Conservation (phyloP, 1,140 invertebrate species). For the Spodoptera litura region DNA sequence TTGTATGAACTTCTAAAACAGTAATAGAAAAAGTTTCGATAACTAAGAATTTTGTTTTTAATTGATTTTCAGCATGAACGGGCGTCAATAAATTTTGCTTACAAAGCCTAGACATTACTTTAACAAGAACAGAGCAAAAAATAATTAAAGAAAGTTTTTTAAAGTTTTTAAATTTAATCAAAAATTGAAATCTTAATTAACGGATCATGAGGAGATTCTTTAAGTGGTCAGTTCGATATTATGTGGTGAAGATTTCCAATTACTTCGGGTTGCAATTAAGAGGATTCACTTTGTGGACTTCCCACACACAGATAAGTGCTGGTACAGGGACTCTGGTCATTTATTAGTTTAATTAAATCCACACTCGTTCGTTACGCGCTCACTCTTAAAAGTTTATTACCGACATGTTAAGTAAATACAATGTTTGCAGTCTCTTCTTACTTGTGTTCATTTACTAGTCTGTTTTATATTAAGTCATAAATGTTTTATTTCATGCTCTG, state of each 20-base stretch:
- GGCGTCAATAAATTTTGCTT: conserved; percentile 2
- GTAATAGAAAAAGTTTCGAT: not conserved
- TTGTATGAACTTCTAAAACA: no score
- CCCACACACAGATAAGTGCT: conserved; percentile 51
- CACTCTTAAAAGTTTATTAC: conserved; percentile 18
- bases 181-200: conserved; percentile 57
- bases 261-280: conserved; percentile 58
- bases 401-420: not conserved
- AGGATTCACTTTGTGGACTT: conserved; percentile 55
- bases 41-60: conserved; percentile 1
- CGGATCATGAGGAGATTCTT: conserved; percentile 52
- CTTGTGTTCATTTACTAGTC: no score
- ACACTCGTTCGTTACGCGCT: conserved; percentile 25
- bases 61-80: conserved; percentile 10
- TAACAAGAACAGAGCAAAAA: conserved; percentile 29
- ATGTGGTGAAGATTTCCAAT: conserved; percentile 55
- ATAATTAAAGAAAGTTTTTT: conserved; percentile 16
- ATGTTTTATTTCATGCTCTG: no score
- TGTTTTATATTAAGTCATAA: no score
- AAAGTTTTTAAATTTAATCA: conserved; percentile 54
- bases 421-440: no score
- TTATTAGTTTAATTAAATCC: conserved; percentile 59
- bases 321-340: conserved; percentile 36
- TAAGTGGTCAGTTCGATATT: conserved; percentile 48
- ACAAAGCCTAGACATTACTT: conserved; percentile 10